Base-by-base conservation (phyloP, 1,140 invertebrate species). In the Nilaparvata lugens region DNA sequence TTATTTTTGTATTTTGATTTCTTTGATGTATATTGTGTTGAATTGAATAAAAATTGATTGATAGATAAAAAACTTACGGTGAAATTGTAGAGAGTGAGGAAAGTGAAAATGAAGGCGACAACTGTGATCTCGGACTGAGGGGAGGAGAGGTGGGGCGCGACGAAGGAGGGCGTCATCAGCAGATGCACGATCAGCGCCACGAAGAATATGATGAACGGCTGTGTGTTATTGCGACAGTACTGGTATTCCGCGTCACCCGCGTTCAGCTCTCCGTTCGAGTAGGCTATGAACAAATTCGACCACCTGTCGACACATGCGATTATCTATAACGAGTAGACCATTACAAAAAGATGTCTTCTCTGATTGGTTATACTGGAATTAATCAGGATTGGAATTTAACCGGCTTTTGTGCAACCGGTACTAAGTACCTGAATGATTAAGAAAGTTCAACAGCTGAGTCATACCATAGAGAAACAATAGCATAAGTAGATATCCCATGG, bases 91-190 rank as follows among this genome's bases (percentile, higher is more conserved):
- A 93, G 73, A 0, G 88, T 89, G 18, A 89, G 69, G 24, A 89
- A 83, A 45, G 88, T 89, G 7, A 89, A 73, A 19, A 80, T 77
- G 16, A 86, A 82, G 0, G 88, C 82, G 1, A 91, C 68, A 2
- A 92, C 79, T 9, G 87, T 86, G 16, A 93, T 80, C 71, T 93
- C 90, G 0, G 89, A 91, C 68, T 90, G 87, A 0, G 87, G 87
- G 3, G 89, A 83, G 81, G 87, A 89, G 48, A 84, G 81, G 18
- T 85, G 81, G 7, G 31, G 31, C 3, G n/a, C n/a, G n/a, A 87
- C 79, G 51, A 91, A 84, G 16, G 90, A 71, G 0, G 89, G 88
- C 70, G 89, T 91, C 0, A 88, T 76, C 28, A 88, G 78, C 14
- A 92, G 74, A 75, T 90, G 88, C 0, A 85, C 66, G 2, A 91